Evolutionary conservation across 2,113 vertebrate species (phyloP).

Genomic region (Grantiella picta): DNA sequence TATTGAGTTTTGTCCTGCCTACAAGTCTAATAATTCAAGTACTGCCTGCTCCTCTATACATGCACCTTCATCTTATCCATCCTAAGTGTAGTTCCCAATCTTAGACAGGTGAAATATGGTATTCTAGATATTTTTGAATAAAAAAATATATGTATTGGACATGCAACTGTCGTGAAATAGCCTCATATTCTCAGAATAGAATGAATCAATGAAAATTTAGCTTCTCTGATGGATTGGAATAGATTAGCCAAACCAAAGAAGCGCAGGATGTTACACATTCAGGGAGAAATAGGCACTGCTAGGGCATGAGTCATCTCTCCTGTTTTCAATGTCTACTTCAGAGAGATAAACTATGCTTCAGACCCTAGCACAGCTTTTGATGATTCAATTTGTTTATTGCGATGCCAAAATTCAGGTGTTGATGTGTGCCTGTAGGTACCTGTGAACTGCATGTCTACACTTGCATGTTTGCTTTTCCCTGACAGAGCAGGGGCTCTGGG

Average conservation of each 20-base stretch:
- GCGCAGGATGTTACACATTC: background rate
- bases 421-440: background rate
- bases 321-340: conserved; percentile 15
- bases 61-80: background rate
- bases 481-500: too few relatives aligned
- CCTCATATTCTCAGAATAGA: background rate
- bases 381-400: background rate
- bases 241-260: background rate
- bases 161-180: background rate
- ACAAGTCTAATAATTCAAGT: background rate
- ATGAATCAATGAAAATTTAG: background rate
- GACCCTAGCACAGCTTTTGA: background rate
- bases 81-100: background rate
- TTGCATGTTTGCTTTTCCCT: background rate
- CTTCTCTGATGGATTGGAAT: background rate
- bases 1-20: background rate
- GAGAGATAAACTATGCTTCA: background rate
- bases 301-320: conserved; percentile 34
- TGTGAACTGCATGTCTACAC: background rate
- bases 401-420: background rate
- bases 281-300: background rate
- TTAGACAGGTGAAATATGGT: background rate
- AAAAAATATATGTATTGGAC: background rate
- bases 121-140: background rate
- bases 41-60: background rate